These are phyloP conservation scores for Scartelaos histophorus DNA, from an alignment of 2,113 vertebrate genomes.

Conservation along the genomic window DNA sequence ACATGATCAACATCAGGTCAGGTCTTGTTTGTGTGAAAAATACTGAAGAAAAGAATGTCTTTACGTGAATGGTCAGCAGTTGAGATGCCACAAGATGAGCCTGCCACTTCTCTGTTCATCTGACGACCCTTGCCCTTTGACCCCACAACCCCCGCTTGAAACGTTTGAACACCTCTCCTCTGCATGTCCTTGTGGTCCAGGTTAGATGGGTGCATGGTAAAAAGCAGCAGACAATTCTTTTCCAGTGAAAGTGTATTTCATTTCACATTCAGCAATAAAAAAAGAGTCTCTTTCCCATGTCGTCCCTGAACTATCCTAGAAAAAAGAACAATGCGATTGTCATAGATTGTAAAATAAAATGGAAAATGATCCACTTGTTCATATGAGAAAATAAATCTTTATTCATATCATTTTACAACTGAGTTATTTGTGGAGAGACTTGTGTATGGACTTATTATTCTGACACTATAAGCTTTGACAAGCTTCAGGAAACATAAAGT, in stretches of 20 bases:
- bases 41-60: conserved; percentile 68
- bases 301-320: conserved; percentile 88
- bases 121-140: conserved; percentile 35
- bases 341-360: conserved; percentile 88
- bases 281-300: conserved; percentile 71
- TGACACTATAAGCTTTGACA: conserved; percentile 2
- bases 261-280: conserved; percentile 98
- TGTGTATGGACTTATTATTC: conserved; percentile 18
- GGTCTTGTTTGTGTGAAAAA: conserved; percentile 73
- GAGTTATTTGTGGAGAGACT: conserved; percentile 64
- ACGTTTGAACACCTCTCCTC: conserved; percentile 81
- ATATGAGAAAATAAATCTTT: conserved; percentile 90
- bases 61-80: conserved; percentile 57
- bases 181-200: conserved; percentile 98
- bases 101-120: conserved; percentile 52
- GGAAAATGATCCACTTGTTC: conserved; percentile 81
- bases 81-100: conserved; percentile 52
- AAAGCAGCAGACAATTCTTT: conserved; percentile 92
- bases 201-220: conserved; percentile 98
- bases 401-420: conserved; percentile 85
- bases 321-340: conserved; percentile 87
- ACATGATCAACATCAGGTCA: conserved; percentile 61
- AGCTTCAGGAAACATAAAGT: not conserved
- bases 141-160: conserved; percentile 70
- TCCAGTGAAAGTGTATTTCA: conserved; percentile 90